Percentiles rank a stretch among this genome's conserved stretches.
Evolutionary conservation across 2,797 vertebrate species (phyloP).

Genomic region (Spheniscus humboldti): DNA sequence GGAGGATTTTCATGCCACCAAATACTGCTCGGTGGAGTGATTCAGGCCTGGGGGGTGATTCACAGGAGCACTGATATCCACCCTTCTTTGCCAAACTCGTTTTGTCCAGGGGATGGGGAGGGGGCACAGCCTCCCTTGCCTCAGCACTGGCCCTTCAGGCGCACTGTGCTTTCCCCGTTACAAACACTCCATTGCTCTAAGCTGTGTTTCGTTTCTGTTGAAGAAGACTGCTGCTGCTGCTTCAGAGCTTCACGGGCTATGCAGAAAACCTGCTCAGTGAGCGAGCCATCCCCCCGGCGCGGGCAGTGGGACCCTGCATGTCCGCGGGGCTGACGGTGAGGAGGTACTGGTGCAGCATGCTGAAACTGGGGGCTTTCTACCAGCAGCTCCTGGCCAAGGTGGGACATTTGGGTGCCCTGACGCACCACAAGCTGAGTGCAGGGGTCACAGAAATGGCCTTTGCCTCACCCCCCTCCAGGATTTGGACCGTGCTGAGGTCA

Average conservation of each 20-base stretch:
- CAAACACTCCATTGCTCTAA: background rate
- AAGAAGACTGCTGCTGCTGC: conserved; percentile 86
- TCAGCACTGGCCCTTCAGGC: background rate
- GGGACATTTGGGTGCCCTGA: background rate
- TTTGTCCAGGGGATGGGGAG: background rate
- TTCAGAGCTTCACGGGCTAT: conserved; percentile 87
- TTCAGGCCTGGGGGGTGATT: background rate
- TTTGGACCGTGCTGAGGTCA: background rate
- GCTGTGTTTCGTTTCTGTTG: background rate
- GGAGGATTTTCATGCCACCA: background rate
- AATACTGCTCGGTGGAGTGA: background rate
- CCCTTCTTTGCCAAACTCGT: background rate
- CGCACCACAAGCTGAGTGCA: rapidly evolving
- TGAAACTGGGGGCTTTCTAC: conserved; percentile 66
- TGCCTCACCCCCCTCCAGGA: no score
- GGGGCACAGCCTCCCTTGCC: background rate
- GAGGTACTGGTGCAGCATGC: conserved; percentile 85
- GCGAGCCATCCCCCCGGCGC: background rate
- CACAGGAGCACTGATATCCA: no score
- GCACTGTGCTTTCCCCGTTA: rapidly evolving
- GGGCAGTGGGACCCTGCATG: conserved; percentile 68
- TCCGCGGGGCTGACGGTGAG: conserved; percentile 86
- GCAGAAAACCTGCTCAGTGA: conserved; percentile 66
- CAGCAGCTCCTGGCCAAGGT: conserved; percentile 66
- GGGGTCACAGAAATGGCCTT: background rate